These are phyloP conservation scores for Cheiracanthium punctorium DNA, from an alignment of 2,888 invertebrate genomes.

Conservation along the genomic window DNA sequence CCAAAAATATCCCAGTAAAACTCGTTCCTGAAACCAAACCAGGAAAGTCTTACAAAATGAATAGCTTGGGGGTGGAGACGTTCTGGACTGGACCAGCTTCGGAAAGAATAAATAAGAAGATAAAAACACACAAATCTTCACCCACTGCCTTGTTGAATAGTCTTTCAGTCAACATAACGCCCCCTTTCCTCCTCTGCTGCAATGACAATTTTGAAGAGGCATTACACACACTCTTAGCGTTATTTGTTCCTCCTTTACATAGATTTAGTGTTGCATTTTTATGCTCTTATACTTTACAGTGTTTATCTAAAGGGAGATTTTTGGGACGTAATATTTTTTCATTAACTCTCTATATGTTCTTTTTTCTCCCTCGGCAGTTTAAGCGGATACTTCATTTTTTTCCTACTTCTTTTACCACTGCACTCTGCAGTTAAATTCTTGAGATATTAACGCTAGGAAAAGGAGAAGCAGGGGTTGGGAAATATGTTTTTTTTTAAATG, in stretches of 20 bases:
- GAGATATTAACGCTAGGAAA: slow-evolving; percentile 9
- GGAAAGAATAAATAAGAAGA: slow-evolving; percentile 24
- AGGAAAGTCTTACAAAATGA: slow-evolving; percentile 48
- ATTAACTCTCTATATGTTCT: slow-evolving; percentile 20
- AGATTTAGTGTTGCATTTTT: slow-evolving; percentile 54
- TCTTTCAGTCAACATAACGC: slow-evolving; percentile 42
- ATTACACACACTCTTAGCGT: slow-evolving; percentile 37
- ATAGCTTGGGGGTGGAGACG: slow-evolving; percentile 28
- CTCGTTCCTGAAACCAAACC: slow-evolving; percentile 11
- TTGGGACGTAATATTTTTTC: slow-evolving; percentile 31
- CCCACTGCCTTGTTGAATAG: slow-evolving; percentile 36
- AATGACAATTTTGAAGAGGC: slow-evolving; percentile 67
- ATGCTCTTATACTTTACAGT: slow-evolving; percentile 25
- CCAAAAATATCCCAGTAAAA: too few relatives aligned
- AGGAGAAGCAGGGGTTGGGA: neutral
- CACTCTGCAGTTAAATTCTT: slow-evolving; percentile 9
- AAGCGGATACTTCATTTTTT: slow-evolving; percentile 16
- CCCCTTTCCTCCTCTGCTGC: slow-evolving; percentile 33
- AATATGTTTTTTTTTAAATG: neutral
- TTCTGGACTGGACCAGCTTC: neutral
- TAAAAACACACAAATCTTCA: neutral
- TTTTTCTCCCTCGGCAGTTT: neutral
- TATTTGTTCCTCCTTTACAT: slow-evolving; percentile 53
- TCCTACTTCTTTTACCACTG: neutral
- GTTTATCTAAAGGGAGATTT: slow-evolving; percentile 30